These are phyloP conservation scores for Chrysopilus asiliformis DNA, from an alignment of 2,888 invertebrate species.

Conservation along the genomic window DNA sequence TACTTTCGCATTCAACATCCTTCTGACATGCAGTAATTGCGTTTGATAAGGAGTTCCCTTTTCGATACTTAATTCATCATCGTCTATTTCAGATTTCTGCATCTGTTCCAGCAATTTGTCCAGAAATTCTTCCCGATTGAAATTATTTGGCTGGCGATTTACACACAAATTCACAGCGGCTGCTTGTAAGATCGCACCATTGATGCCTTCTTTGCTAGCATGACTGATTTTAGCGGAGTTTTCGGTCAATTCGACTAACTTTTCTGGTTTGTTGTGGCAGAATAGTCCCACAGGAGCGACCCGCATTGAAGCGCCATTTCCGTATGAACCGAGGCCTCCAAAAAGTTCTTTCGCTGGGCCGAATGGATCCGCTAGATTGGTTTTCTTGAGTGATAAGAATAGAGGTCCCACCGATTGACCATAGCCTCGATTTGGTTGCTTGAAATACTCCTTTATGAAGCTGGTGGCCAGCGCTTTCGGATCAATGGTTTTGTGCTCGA, in stretches of 20 bases:
- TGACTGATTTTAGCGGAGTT: slow-evolving; percentile 49
- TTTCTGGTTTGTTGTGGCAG: slow-evolving; percentile 32
- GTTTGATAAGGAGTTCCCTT: slow-evolving; percentile 38
- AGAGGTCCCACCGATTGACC: slow-evolving; percentile 45
- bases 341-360: slow-evolving; percentile 53
- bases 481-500: slow-evolving; percentile 42
- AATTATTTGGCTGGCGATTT: slow-evolving; percentile 32
- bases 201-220: slow-evolving; percentile 40
- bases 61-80: slow-evolving; percentile 24
- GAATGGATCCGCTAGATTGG: slow-evolving; percentile 44
- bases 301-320: slow-evolving; percentile 70
- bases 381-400: slow-evolving; percentile 41
- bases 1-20: slow-evolving; percentile 36
- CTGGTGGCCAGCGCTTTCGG: slow-evolving; percentile 45
- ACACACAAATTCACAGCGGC: slow-evolving; percentile 45
- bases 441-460: slow-evolving; percentile 49
- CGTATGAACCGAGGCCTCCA: slow-evolving; percentile 53
- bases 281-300: slow-evolving; percentile 52
- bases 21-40: slow-evolving; percentile 40
- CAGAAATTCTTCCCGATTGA: slow-evolving; percentile 40
- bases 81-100: slow-evolving; percentile 36
- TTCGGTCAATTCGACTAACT: slow-evolving; percentile 38
- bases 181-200: slow-evolving; percentile 45
- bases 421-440: slow-evolving; percentile 50
- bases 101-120: slow-evolving; percentile 41